These are phyloP conservation scores for Solen grandis DNA, from an alignment of 1,140 invertebrate species.

Conservation along the genomic window DNA sequence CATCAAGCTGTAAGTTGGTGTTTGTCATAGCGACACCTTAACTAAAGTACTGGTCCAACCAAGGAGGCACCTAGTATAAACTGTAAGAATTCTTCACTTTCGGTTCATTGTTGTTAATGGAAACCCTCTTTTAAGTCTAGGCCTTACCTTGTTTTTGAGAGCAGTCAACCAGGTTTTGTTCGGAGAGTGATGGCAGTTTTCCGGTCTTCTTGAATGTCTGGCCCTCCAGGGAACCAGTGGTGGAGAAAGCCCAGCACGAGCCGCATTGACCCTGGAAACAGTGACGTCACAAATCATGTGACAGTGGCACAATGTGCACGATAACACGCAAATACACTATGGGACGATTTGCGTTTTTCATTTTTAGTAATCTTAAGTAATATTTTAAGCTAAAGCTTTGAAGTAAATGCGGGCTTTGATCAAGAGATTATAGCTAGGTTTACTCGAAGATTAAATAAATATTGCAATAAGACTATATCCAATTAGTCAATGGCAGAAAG, in stretches of 20 bases:
- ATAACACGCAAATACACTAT: neutral
- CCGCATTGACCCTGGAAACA: constrained; percentile 91
- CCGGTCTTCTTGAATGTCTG: constrained; percentile 95
- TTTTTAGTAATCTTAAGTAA: neutral
- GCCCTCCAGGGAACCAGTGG: constrained; percentile 96
- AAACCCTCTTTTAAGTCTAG: too few species aligned
- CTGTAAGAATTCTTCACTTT: too few species aligned
- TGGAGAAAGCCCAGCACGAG: constrained; percentile 95
- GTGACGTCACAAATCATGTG: neutral
- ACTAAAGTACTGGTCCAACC: too few species aligned
- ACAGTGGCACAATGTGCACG: neutral
- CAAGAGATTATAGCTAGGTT: neutral
- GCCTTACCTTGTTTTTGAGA: constrained; percentile 84
- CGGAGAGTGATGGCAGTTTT: constrained; percentile 93
- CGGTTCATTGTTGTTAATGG: too few species aligned
- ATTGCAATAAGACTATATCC: neutral
- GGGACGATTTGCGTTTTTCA: neutral
- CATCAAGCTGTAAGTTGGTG: too few species aligned
- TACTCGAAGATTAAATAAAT: neutral
- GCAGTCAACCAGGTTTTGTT: constrained; percentile 99
- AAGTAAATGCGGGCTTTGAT: neutral
- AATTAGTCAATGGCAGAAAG: neutral
- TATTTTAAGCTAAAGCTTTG: neutral
- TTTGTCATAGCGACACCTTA: too few species aligned
- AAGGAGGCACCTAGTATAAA: too few species aligned